Percentiles rank a stretch among this genome's conserved stretches.
Conservation (phyloP, 2,888 invertebrate genomes). For the Oasisia sp. region DNA sequence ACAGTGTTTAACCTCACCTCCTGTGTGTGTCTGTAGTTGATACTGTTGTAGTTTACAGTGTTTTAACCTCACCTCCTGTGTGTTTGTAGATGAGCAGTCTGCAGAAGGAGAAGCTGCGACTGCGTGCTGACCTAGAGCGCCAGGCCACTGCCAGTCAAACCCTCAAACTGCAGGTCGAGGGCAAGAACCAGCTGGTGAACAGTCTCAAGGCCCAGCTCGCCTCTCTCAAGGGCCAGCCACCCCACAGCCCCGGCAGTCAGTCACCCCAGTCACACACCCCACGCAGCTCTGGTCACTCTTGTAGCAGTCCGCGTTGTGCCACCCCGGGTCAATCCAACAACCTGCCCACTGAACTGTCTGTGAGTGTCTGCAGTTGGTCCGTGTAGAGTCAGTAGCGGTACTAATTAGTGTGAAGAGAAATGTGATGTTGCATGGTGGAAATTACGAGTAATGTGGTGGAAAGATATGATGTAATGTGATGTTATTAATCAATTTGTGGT, state of each 20-base stretch:
- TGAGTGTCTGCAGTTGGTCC: not conserved
- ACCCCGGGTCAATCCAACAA: not conserved
- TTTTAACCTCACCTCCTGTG: not conserved
- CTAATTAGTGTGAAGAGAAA: not conserved
- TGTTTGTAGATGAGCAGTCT: slow-evolving; percentile 53
- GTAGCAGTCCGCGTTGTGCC: not conserved
- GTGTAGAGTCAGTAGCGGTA: not conserved
- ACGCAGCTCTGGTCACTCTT: not conserved
- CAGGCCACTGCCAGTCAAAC: slow-evolving; percentile 57
- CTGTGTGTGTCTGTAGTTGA: not conserved
- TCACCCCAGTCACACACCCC: not conserved
- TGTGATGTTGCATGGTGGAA: not conserved
- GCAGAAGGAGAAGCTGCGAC: slow-evolving; percentile 60
- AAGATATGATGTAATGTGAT: not conserved
- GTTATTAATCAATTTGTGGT: not conserved
- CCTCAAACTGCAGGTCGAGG: slow-evolving; percentile 57
- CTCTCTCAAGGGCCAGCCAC: slow-evolving; percentile 24
- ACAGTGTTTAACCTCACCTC: no score
- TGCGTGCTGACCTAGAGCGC: slow-evolving; percentile 58
- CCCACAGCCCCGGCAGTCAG: not conserved
- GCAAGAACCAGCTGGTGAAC: slow-evolving; percentile 58
- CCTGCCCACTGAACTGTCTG: not conserved
- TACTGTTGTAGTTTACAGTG: not conserved
- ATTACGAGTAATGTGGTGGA: not conserved
- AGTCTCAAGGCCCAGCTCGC: slow-evolving; percentile 53